Percentiles rank a stretch among this genome's conserved stretches.
phyloP scores from a whole-genome alignment of 1,140 invertebrate species.

The Chelonus insularis region DNA sequence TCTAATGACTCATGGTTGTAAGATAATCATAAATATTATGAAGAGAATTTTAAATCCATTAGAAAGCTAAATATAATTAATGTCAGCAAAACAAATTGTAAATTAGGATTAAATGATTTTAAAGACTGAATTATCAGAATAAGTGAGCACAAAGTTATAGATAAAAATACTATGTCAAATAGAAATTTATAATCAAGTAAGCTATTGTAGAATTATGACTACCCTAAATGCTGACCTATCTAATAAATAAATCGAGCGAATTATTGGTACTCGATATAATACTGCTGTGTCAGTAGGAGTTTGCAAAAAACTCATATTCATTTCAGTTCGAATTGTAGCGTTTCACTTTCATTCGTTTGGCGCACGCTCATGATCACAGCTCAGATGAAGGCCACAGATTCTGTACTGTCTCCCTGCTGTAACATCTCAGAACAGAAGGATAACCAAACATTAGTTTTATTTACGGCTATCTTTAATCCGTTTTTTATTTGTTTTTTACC shows the following conservation, averaged over 20 bases:
- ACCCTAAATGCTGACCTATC: constrained; percentile 60
- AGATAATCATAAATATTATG: too few relatives aligned
- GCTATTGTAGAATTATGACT: constrained; percentile 37
- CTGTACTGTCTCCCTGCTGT: constrained; percentile 61
- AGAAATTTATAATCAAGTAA: constrained; percentile 3
- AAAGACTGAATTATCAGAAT: too few relatives aligned
- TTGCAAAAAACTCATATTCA: constrained; percentile 52
- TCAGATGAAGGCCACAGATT: constrained; percentile 61
- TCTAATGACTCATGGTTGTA: too few relatives aligned
- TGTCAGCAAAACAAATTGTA: too few relatives aligned
- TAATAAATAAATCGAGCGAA: constrained; percentile 39
- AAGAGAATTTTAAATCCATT: too few relatives aligned
- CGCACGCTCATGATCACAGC: constrained; percentile 59
- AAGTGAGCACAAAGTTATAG: too few relatives aligned
- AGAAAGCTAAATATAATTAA: too few relatives aligned
- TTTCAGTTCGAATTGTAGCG: constrained; percentile 55
- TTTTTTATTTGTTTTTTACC: constrained; percentile 29
- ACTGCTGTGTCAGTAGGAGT: constrained; percentile 49
- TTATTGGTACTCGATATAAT: constrained; percentile 50
- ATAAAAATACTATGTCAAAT: too few relatives aligned
- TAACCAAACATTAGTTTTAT: constrained; percentile 61
- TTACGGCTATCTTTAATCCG: constrained; percentile 44
- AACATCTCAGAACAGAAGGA: constrained; percentile 63
- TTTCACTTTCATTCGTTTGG: constrained; percentile 59
- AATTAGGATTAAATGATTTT: too few relatives aligned